Base-by-base conservation (phyloP, 1,140 invertebrate species). In the Nylanderia fulva region DNA sequence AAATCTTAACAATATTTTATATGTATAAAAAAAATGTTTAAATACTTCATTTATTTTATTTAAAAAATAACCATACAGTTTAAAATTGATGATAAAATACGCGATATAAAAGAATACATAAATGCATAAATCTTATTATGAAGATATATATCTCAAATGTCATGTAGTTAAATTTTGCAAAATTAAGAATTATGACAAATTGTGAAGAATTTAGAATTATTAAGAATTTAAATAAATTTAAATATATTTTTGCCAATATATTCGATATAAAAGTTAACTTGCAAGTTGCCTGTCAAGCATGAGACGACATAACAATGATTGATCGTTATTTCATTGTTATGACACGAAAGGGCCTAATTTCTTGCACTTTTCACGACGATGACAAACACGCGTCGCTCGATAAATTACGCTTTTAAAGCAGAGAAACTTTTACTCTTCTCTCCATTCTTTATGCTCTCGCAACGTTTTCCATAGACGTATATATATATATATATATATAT, bases 321-420 rank as follows among this genome's bases (percentile, higher is more conserved):
- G 42, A 63, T 7, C 5, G 3, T 15, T 27, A 39, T 61, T 18
- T 15, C 11, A 5, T 33, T 61, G 18, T 18, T 36, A 27, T 39
- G 15, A 54, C 29, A 79, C 21, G 29, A 29, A 9, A 15, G 45
- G 0, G 21, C 27, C 61, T 66, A 68, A 79, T 68, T 79, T 66
- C 42, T 68, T 21, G 39, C n/a, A 52, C 21, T 39, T 74, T 77
- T 66, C 27, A 18, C n/a, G 15, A 13, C 11, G 11, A 52, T 3
- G 15, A n/a, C n/a, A 63, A 36, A 27, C 61, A 79, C 75, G 45
- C 29, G 29, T 66, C 42, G 42, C 13, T 77, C 45, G 29, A 76
- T 84, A 84, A 84, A 84, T 84, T 76, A 76, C 24, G 56, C 27
- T 39, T 76, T 58, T 36, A 24, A 48, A 63, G 24, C 42, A 27